Conservation (phyloP, 1,140 invertebrate genomes). For the Helicoverpa zea region DNA sequence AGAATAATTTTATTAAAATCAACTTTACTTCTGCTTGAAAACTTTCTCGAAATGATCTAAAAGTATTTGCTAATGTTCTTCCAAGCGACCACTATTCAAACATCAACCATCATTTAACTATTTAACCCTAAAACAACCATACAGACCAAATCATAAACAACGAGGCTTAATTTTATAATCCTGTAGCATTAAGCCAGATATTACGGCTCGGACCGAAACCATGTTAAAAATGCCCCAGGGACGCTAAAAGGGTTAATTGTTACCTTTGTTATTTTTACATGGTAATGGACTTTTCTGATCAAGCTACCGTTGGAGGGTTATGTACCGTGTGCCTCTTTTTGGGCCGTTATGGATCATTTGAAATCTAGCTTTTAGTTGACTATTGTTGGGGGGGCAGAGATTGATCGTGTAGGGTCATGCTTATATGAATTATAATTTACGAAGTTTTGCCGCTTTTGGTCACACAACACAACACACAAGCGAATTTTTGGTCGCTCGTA, state of each 20-base stretch:
- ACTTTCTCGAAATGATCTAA: too few species aligned
- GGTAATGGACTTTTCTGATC: constrained; percentile 46
- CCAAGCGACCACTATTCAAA: too few species aligned
- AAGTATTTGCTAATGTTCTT: too few species aligned
- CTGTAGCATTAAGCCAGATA: not conserved
- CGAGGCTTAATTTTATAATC: not conserved
- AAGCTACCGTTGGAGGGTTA: not conserved
- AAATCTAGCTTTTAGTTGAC: constrained; percentile 6
- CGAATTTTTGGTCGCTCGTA: too few species aligned
- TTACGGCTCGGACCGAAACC: not conserved
- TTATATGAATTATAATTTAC: too few species aligned
- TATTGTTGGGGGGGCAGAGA: not conserved
- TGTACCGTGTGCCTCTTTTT: constrained; percentile 7
- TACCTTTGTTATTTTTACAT: constrained; percentile 45
- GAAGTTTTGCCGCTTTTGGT: too few species aligned
- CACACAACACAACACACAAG: too few species aligned
- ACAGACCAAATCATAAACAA: not conserved
- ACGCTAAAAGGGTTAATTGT: constrained; percentile 24
- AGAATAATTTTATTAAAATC: too few species aligned
- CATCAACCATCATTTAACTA: not conserved
- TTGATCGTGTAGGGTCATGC: not conserved
- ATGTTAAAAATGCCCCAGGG: constrained; percentile 23
- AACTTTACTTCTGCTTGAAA: too few species aligned
- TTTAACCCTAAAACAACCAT: not conserved
- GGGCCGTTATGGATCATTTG: constrained; percentile 2